Evolutionary conservation across 2,797 vertebrate species (phyloP).

Genomic region (Ctenosaura bakeri): DNA sequence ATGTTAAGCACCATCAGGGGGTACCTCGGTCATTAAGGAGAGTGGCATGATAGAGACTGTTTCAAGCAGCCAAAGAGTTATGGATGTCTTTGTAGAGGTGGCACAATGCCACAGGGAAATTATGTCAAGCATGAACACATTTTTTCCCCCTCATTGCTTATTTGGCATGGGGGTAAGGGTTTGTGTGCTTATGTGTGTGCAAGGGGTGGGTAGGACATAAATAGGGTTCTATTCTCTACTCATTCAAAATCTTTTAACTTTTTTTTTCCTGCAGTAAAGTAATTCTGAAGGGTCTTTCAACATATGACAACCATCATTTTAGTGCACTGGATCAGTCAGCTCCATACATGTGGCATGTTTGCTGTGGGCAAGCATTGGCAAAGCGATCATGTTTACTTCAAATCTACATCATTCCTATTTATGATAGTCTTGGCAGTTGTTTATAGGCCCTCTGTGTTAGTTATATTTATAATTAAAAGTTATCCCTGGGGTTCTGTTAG

Average conservation of each 20-base stretch:
- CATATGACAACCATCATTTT: constrained; percentile 25
- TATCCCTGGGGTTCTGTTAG: constrained; percentile 57
- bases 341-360: not conserved
- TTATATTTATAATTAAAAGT: constrained; percentile 67
- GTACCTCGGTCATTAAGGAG: constrained; percentile 91
- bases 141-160: constrained; percentile 68
- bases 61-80: constrained; percentile 84
- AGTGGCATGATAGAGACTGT: constrained; percentile 85
- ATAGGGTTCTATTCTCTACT: constrained; percentile 32
- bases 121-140: constrained; percentile 79
- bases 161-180: constrained; percentile 3
- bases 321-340: not conserved
- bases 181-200: constrained; percentile 1
- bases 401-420: constrained; percentile 38
- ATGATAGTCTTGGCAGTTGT: constrained; percentile 59
- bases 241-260: constrained; percentile 27
- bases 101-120: constrained; percentile 81
- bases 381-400: constrained; percentile 25
- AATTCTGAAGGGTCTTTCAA: constrained; percentile 21
- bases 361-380: constrained; percentile 9
- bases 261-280: constrained; percentile 36
- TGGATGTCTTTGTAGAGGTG: constrained; percentile 78
- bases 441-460: constrained; percentile 62
- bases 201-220: constrained; percentile 51
- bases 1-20: constrained; percentile 94